A percentile compares a stretch with the other conserved stretches of the same genome.
phyloP scores from a whole-genome alignment of 2,888 invertebrate species.

The Bedellia somnulentella region DNA sequence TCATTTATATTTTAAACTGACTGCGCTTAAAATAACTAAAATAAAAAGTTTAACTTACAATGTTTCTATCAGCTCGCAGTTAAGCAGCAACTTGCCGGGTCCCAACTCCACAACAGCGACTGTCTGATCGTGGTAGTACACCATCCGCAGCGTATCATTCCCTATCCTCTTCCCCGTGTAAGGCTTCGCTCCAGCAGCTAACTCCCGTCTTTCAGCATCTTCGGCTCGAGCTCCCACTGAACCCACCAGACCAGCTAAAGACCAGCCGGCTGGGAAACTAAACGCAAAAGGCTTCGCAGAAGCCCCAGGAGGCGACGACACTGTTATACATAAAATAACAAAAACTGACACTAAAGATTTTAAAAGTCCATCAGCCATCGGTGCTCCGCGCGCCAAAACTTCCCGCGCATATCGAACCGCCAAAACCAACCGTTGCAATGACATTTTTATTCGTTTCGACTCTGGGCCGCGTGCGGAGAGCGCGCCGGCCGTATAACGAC shows the following conservation, averaged over 20 bases:
- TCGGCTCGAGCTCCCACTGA: conserved; percentile 34
- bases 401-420: conserved; percentile 43
- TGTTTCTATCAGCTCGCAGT: conserved; percentile 84
- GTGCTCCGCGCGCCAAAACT: conserved; percentile 35
- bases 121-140: conserved; percentile 80
- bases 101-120: conserved; percentile 81
- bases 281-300: conserved; percentile 50
- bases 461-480: conserved; percentile 22
- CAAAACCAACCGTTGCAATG: conserved; percentile 36
- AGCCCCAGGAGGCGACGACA: conserved; percentile 43
- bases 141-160: conserved; percentile 71
- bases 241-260: conserved; percentile 44
- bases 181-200: conserved; percentile 52
- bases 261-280: conserved; percentile 50
- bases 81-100: conserved; percentile 67
- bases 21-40: too few relatives aligned
- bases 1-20: too few relatives aligned
- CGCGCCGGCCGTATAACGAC: conserved; percentile 24
- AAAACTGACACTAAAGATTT: conserved; percentile 41
- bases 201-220: conserved; percentile 26
- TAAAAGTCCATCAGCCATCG: conserved; percentile 38
- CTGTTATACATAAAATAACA: conserved; percentile 44
- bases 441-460: conserved; percentile 24
- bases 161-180: conserved; percentile 67
- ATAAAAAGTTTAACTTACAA: too few relatives aligned